These are phyloP conservation scores for Heliopora coerulea DNA, from an alignment of 92 coral and sea anemone species.

Conservation along the genomic window DNA sequence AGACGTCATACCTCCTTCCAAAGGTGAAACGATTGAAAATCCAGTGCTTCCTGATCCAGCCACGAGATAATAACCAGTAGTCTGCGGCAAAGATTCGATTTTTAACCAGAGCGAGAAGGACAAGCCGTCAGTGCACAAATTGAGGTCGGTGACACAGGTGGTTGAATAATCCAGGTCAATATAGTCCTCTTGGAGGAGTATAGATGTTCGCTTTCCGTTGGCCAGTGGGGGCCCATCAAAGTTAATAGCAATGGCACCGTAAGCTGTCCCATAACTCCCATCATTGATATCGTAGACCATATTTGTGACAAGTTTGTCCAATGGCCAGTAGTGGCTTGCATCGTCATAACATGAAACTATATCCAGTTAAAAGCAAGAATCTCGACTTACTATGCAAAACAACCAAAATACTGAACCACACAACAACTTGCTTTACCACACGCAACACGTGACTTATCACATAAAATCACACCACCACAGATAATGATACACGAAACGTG, in stretches of 20 bases:
- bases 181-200: background rate
- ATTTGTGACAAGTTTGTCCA: constrained; percentile 10
- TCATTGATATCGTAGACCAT: background rate
- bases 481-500: background rate
- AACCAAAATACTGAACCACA: background rate
- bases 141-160: background rate
- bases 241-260: constrained; percentile 12
- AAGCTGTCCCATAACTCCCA: background rate
- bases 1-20: background rate
- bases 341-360: background rate
- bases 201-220: background rate
- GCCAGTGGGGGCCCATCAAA: constrained; percentile 6
- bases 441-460: background rate
- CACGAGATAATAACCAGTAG: background rate
- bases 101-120: constrained; percentile 18
- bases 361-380: too few species aligned
- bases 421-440: background rate
- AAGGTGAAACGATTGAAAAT: constrained; percentile 6
- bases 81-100: background rate
- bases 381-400: too few species aligned
- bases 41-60: background rate
- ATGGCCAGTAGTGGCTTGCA: constrained; percentile 4
- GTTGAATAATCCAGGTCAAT: constrained; percentile 5
- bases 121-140: constrained; percentile 3
- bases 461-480: background rate